These are phyloP conservation scores for Tadarida brasiliensis DNA, from an alignment of 2,797 vertebrate genomes.

Conservation along the genomic window DNA sequence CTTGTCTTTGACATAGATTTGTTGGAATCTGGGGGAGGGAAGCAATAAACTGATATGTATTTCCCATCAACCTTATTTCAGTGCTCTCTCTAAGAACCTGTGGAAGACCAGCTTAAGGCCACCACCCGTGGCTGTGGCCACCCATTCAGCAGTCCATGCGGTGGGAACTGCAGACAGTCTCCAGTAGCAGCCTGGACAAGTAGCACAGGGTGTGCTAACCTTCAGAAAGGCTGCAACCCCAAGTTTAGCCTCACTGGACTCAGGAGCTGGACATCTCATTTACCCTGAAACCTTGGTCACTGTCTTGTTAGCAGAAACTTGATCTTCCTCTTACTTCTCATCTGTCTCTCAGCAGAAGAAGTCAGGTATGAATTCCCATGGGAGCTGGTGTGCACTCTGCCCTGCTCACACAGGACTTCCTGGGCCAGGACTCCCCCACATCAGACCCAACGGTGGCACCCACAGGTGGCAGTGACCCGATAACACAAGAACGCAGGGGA, in stretches of 20 bases:
- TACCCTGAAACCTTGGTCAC: background rate
- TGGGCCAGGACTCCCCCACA: no score
- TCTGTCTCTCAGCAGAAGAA: background rate
- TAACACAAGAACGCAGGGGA: background rate
- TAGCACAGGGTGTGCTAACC: background rate
- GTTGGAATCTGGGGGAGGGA: background rate
- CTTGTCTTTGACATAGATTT: constrained; percentile 64
- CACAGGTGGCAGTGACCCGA: background rate
- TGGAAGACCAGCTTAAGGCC: background rate
- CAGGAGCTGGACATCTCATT: background rate
- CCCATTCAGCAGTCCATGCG: background rate
- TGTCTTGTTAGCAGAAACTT: background rate
- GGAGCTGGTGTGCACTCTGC: background rate
- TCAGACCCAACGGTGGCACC: background rate
- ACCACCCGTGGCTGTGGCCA: background rate
- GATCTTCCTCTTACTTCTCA: background rate
- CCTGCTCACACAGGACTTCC: background rate
- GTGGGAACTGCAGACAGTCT: background rate
- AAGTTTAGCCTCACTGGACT: background rate
- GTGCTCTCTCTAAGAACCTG: background rate
- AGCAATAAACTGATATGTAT: background rate
- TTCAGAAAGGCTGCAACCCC: background rate
- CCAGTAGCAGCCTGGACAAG: background rate
- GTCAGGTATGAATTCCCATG: background rate
- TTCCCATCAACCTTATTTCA: constrained; percentile 14